Conservation (phyloP, 2,797 vertebrate species). For the Crypturellus tataupa region DNA sequence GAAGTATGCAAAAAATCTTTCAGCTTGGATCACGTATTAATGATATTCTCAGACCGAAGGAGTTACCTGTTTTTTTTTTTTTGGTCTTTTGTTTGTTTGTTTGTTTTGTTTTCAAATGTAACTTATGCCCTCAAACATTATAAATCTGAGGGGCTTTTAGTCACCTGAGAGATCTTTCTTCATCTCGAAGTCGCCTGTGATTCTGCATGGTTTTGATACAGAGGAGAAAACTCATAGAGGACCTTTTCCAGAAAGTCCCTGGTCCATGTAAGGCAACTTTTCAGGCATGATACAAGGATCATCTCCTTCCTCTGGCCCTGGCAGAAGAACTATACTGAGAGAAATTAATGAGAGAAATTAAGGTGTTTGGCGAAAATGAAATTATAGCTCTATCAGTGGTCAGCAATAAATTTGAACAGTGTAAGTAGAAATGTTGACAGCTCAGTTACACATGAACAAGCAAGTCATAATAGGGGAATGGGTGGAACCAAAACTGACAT, state of each 20-base stretch:
- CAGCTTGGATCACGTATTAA: neutral
- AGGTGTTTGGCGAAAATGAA: slow-evolving; percentile 10
- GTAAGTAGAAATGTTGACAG: slow-evolving; percentile 25
- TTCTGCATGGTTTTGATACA: neutral
- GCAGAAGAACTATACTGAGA: neutral
- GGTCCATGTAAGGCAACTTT: neutral
- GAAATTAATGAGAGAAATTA: neutral
- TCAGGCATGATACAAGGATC: neutral
- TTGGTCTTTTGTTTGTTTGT: too few relatives aligned
- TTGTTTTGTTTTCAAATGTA: neutral
- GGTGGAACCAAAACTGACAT: slow-evolving; percentile 24
- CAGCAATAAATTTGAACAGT: slow-evolving; percentile 38
- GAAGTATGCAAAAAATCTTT: neutral
- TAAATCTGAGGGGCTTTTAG: neutral
- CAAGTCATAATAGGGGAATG: neutral
- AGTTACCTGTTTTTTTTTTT: neutral
- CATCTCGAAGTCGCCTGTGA: neutral
- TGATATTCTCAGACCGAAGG: fast-evolving
- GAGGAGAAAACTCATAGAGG: fast-evolving
- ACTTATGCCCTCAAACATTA: neutral
- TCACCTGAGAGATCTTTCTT: neutral
- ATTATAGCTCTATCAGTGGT: slow-evolving; percentile 2
- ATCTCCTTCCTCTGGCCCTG: neutral
- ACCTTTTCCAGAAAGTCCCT: neutral
- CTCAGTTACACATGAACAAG: neutral